phyloP scores from a whole-genome alignment of 2,113 vertebrate genomes.

The Crotalus tigris region DNA sequence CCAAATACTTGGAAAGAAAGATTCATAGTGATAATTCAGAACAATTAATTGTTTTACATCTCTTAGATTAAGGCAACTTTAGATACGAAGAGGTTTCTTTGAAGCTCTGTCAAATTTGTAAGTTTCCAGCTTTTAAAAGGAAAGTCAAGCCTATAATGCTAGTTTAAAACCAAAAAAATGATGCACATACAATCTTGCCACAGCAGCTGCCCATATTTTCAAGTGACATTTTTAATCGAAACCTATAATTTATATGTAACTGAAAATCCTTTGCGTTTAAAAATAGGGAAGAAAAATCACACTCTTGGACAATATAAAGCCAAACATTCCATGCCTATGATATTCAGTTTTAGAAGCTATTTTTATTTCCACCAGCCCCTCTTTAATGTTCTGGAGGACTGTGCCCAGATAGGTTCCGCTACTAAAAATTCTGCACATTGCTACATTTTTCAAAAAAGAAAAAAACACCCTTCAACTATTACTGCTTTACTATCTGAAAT shows the following conservation, averaged over 20 bases:
- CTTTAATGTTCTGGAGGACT: conserved; percentile 35
- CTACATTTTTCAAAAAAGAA: not conserved
- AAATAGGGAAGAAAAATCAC: conserved; percentile 50
- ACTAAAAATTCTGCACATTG: conserved; percentile 9
- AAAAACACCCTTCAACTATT: conserved; percentile 1
- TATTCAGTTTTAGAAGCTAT: conserved; percentile 18
- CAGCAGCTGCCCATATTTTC: conserved; percentile 43
- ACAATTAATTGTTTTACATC: not conserved
- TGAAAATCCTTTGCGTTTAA: conserved; percentile 52
- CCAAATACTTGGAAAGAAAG: not conserved
- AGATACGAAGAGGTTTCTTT: conserved; percentile 40
- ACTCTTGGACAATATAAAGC: conserved; percentile 44
- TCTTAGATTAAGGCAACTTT: conserved; percentile 23
- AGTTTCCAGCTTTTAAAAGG: conserved; percentile 37
- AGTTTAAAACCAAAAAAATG: conserved; percentile 51
- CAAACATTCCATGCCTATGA: conserved; percentile 29
- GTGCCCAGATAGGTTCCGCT: not conserved
- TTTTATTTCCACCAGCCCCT: conserved; percentile 34
- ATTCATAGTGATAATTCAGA: not conserved
- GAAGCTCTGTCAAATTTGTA: conserved; percentile 23
- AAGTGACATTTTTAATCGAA: conserved; percentile 61
- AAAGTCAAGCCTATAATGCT: conserved; percentile 42
- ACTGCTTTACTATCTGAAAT: conserved; percentile 23
- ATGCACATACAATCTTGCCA: conserved; percentile 44
- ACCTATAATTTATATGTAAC: conserved; percentile 55